Base-by-base conservation (phyloP, 2,888 invertebrate species). In the Aethes cnicana region DNA sequence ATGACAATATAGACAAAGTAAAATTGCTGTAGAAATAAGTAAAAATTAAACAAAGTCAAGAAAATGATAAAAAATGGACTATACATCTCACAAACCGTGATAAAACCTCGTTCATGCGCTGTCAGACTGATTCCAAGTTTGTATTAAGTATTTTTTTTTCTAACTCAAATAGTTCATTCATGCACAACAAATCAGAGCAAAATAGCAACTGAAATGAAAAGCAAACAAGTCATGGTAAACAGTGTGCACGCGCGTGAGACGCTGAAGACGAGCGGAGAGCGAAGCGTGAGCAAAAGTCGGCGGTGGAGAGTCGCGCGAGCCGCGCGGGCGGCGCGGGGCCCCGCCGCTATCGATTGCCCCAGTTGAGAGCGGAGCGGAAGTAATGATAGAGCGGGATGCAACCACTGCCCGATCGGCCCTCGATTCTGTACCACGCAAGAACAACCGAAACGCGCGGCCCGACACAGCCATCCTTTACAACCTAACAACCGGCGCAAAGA, bases 291-390 rank as follows among this genome's bases (percentile, higher is more conserved):
- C 48, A 18, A 48, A 41, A 50, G 54, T 50, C 50, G 59, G 60
- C 59, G 56, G 54, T 55, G 56, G 67, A 64, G 82, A 78, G 82
- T 84, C 82, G 90, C 84, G 83, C 83, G 85, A 87, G 83, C 87
- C 84, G 86, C 84, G 84, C 82, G 81, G 78, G 73, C 71, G 67
- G 8, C 4, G 32, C 3, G 69, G 72, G 72, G 71, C 69, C 73
- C 74, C 80, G 70, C 77, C 72, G 76, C 72, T 91, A 92, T 92
- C 91, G 92, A 92, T 92, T 91, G 92, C 90, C 92, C 92, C 91
- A 92, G 91, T 91, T 92, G 91, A 89, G 86, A 90, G 86, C 82
- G 83, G 84, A 82, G 84, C 84, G 88, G 84, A 86, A 87, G 82
- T 80, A 84, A 84, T 81, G 87, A 87, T 84, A 88, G 88, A 89